Percentiles rank a stretch among this genome's conserved stretches.
phyloP scores from a whole-genome alignment of 2,113 vertebrate species.

The Ictalurus furcatus region DNA sequence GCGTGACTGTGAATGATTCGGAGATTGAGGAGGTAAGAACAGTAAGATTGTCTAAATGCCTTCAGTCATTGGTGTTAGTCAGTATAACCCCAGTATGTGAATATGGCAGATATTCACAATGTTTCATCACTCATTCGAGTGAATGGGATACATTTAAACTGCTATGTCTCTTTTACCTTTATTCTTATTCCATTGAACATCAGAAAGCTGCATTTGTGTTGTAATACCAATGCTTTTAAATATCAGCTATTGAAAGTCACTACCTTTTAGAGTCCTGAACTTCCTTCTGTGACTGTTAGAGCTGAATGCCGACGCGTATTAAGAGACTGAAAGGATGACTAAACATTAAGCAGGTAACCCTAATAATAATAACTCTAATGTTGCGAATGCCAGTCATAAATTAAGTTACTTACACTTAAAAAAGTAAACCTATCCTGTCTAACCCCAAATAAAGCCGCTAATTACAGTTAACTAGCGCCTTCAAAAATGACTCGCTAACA shows the following conservation, averaged over 20 bases:
- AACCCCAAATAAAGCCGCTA: constrained; percentile 89
- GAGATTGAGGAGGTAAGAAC: constrained; percentile 99
- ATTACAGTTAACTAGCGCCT: constrained; percentile 92
- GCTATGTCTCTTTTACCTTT: constrained; percentile 85
- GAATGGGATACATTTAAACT: constrained; percentile 81
- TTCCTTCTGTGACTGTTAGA: constrained; percentile 98
- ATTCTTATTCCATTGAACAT: constrained; percentile 82
- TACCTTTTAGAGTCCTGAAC: constrained; percentile 85
- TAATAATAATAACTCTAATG: constrained; percentile 89
- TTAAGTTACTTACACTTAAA: constrained; percentile 97
- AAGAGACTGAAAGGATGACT: constrained; percentile 99
- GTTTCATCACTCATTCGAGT: constrained; percentile 84
- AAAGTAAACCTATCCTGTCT: constrained; percentile 98
- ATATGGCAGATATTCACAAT: constrained; percentile 85
- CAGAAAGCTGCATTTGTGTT: constrained; percentile 90
- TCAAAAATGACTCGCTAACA: constrained; percentile 80
- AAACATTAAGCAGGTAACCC: constrained; percentile 99
- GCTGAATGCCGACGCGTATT: constrained; percentile 94
- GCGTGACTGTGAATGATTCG: constrained; percentile 94
- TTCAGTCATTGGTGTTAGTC: constrained; percentile 83
- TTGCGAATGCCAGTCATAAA: constrained; percentile 92
- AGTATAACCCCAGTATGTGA: constrained; percentile 82
- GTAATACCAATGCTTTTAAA: constrained; percentile 91
- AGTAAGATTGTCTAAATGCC: constrained; percentile 84
- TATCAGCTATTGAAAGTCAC: constrained; percentile 85